Evolutionary conservation across 2,888 invertebrate species (phyloP).

Genomic region (Sacculina carcini): DNA sequence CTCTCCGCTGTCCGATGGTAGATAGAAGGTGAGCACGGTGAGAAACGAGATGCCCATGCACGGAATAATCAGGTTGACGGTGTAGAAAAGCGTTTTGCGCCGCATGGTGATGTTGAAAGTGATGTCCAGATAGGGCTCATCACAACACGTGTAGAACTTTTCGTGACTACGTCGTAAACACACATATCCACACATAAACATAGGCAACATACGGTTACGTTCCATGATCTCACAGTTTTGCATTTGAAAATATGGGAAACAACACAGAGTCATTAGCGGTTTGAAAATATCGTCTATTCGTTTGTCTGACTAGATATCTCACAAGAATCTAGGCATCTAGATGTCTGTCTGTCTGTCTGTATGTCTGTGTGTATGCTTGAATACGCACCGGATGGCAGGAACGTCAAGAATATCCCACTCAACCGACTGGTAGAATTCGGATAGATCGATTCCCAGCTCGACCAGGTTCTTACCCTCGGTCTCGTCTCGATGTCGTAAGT

Average conservation of each 20-base stretch:
- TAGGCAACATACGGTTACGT: too few relatives aligned
- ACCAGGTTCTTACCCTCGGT: slow-evolving; percentile 45
- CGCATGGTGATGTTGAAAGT: slow-evolving; percentile 90
- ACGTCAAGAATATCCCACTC: slow-evolving; percentile 96
- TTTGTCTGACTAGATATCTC: too few relatives aligned
- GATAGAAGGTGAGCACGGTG: slow-evolving; percentile 75
- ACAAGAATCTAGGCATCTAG: too few relatives aligned
- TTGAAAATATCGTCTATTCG: too few relatives aligned
- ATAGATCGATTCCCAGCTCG: slow-evolving; percentile 66
- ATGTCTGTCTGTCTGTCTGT: too few relatives aligned
- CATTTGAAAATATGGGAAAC: too few relatives aligned
- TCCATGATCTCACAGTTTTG: too few relatives aligned
- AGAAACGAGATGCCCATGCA: slow-evolving; percentile 73
- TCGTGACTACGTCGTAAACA: slow-evolving; percentile 33
- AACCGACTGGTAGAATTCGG: slow-evolving; percentile 83
- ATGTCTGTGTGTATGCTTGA: too few relatives aligned
- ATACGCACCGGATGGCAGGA: slow-evolving; percentile 38
- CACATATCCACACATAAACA: background rate
- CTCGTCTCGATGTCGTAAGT: slow-evolving; percentile 69
- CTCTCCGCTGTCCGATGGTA: slow-evolving; percentile 85
- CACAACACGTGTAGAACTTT: slow-evolving; percentile 81
- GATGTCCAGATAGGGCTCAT: slow-evolving; percentile 81
- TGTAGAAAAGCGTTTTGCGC: slow-evolving; percentile 82
- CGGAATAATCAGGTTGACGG: slow-evolving; percentile 76
- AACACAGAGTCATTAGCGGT: too few relatives aligned